Evolutionary conservation across 2,797 vertebrate genomes (phyloP).

Genomic region (Pygocentrus nattereri): DNA sequence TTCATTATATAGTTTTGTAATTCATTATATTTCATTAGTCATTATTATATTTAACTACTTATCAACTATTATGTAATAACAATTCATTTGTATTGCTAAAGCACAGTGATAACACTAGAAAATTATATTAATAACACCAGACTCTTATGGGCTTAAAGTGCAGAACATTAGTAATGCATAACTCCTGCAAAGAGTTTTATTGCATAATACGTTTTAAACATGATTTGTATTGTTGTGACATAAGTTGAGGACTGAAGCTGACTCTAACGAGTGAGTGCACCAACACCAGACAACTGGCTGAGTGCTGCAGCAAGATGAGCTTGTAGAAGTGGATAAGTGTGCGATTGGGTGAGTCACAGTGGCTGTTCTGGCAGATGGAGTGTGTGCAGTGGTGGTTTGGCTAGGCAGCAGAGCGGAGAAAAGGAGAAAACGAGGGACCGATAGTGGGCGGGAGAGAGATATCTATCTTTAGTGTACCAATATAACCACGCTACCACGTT

Average conservation of each 20-base stretch:
- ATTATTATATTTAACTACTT: no score
- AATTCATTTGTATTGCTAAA: no score
- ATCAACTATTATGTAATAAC: no score
- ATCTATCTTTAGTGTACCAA: constrained; percentile 5
- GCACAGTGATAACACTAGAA: no score
- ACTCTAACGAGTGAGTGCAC: neutral
- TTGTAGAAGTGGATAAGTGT: neutral
- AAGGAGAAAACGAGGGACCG: neutral
- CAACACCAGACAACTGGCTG: neutral
- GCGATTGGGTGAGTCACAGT: constrained; percentile 28
- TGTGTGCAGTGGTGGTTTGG: constrained; percentile 3
- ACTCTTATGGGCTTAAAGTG: no score
- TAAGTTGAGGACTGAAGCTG: neutral
- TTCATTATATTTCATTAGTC: no score
- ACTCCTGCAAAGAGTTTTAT: no score
- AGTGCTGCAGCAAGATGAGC: neutral
- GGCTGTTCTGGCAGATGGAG: constrained; percentile 30
- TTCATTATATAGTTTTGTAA: no score
- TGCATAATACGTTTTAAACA: no score
- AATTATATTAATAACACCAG: no score
- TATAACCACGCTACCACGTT: neutral
- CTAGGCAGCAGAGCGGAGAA: constrained; percentile 13
- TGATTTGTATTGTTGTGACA: no score
- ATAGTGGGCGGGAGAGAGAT: neutral
- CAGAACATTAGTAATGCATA: no score